Evolutionary conservation across 2,797 vertebrate species (phyloP).

Genomic region (Micrastur ruficollis): DNA sequence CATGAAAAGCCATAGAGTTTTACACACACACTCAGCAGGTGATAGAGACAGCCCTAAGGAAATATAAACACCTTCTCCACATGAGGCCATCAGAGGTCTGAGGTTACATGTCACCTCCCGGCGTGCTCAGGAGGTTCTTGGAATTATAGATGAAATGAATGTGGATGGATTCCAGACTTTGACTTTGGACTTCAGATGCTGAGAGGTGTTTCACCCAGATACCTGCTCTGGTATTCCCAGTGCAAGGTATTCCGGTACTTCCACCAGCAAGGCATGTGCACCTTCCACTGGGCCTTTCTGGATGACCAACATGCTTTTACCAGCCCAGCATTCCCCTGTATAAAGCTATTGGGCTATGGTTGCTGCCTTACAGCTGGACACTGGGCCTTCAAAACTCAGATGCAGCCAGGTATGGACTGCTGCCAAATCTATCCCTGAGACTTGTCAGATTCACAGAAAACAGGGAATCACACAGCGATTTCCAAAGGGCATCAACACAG

Average conservation of each 20-base stretch:
- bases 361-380: background rate
- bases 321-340: background rate
- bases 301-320: background rate
- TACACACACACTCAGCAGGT: constrained; percentile 32
- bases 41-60: background rate
- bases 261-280: background rate
- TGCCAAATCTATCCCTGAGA: background rate
- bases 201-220: background rate
- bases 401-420: background rate
- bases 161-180: background rate
- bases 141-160: background rate
- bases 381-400: background rate
- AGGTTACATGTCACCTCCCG: background rate
- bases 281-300: background rate
- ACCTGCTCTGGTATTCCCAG: background rate
- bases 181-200: background rate
- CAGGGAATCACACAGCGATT: background rate
- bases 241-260: background rate
- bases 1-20: constrained; percentile 15
- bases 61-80: constrained; percentile 54
- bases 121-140: background rate
- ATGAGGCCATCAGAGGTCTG: constrained; percentile 8
- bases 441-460: background rate
- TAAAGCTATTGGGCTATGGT: background rate
- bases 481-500: background rate